Base-by-base conservation (phyloP, 2,113 vertebrate species). In the Phylloscopus trochilus region DNA sequence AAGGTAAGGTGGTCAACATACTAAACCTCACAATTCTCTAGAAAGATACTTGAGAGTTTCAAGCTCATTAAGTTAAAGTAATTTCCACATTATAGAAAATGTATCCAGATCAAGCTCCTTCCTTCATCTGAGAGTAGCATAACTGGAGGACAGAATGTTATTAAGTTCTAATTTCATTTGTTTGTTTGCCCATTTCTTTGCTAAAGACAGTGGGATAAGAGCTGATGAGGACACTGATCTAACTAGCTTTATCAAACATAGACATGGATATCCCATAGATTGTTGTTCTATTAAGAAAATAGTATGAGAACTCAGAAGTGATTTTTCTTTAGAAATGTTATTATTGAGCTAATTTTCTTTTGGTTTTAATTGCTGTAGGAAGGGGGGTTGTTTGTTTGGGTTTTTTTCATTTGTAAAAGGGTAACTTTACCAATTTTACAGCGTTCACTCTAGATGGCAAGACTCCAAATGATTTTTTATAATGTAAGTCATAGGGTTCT, bases 371-470 rank as follows among this genome's bases (percentile, higher is more conserved):
- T 53, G 33, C 18, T 52, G 10, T 15, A 7, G 26, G 7, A 24
- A 24, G 2, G 3, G 8, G 13, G 4, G 5, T 10, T 58, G n/a
- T 53, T 49, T 47, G 0, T 6, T 33, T 20, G 0, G 0, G 6
- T 83, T 44, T 4, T 5, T 72, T 86, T 58, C 15, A 28, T 41
- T 73, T 60, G 10, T 31, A 41, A 20, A 77, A 43, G 2, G 1
- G 9, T 52, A 47, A 13, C 23, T 62, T 73, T 51, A 56, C 14
- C 74, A 37, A 52, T 53, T 58, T 44, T 18, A 30, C 13, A 28
- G 9, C 35, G 10, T 62, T 59, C 22, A 30, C 18, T 41, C 46
- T 8, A 80, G 58, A 77, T 26, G 1, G 19, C 43, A 83, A 73
- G 37, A 53, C 5, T 17, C 3, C 18, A 67, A 43, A 46, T 51